phyloP scores from a whole-genome alignment of 2,113 vertebrate species.

The Sinocyclocheilus rhinocerous region DNA sequence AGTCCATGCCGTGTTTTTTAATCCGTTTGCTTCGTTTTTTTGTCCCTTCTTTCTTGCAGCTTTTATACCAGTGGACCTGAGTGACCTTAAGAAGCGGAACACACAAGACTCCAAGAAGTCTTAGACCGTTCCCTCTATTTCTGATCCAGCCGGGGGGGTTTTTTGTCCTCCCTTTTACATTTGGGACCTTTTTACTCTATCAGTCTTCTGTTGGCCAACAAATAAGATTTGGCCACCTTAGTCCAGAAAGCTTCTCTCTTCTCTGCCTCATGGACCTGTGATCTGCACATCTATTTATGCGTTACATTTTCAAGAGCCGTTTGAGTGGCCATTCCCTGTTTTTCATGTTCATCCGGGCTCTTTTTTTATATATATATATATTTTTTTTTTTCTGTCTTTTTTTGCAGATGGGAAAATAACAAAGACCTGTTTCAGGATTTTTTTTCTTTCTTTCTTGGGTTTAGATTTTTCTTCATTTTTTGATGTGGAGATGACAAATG shows the following conservation, averaged over 20 bases:
- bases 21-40: neutral
- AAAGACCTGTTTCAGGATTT: constrained; percentile 1
- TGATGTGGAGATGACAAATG: neutral
- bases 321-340: constrained; percentile 42
- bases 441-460: constrained; percentile 17
- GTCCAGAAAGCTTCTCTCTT: constrained; percentile 62
- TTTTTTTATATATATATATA: too few relatives aligned
- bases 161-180: constrained; percentile 62
- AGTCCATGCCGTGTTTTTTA: neutral
- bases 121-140: constrained; percentile 69
- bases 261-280: neutral
- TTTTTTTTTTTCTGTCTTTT: neutral
- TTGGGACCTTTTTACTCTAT: constrained; percentile 70
- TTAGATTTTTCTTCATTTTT: constrained; percentile 2
- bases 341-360: constrained; percentile 35
- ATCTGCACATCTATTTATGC: constrained; percentile 21
- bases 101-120: constrained; percentile 91
- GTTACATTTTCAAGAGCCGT: neutral
- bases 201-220: constrained; percentile 65
- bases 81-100: constrained; percentile 86
- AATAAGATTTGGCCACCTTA: constrained; percentile 61
- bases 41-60: constrained; percentile 69
- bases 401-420: neutral
- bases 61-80: constrained; percentile 91
- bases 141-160: constrained; percentile 21